A percentile compares a stretch with the other conserved stretches of the same genome.
These are phyloP conservation scores for Drosophila subobscura DNA, from an alignment of 1,140 invertebrate species.

Conservation along the genomic window DNA sequence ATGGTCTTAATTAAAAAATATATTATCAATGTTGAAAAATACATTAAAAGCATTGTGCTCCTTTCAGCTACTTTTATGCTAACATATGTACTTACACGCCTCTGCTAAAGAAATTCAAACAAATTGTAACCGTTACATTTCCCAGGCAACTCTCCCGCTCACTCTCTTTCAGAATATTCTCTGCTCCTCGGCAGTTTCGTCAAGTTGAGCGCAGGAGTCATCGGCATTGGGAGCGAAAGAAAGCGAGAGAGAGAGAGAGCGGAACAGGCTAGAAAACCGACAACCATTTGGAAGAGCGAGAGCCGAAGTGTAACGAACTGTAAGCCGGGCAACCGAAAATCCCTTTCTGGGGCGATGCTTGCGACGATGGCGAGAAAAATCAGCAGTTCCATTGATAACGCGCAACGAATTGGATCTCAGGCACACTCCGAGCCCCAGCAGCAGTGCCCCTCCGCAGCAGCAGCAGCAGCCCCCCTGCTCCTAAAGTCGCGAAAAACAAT, in stretches of 20 bases:
- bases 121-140: conserved; percentile 18
- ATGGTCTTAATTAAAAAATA: too few relatives aligned
- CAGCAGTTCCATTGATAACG: conserved; percentile 79
- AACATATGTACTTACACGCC: too few relatives aligned
- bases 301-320: conserved; percentile 22
- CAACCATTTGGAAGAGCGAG: not conserved
- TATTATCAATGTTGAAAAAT: too few relatives aligned
- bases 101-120: not conserved
- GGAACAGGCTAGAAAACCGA: conserved; percentile 18
- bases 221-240: conserved; percentile 2
- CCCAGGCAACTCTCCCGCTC: not conserved
- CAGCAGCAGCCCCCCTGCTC: conserved; percentile 13
- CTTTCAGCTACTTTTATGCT: too few relatives aligned
- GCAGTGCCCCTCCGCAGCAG: conserved; percentile 16
- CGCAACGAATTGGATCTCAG: conserved; percentile 74
- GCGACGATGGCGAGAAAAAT: conserved; percentile 77
- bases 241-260: conserved; percentile 8
- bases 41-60: too few relatives aligned
- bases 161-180: not conserved
- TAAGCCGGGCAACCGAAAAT: conserved; percentile 11
- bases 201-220: conserved; percentile 14
- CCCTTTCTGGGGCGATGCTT: conserved; percentile 70
- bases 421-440: conserved; percentile 35
- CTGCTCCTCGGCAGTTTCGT: conserved; percentile 25
- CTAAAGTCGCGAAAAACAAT: conserved; percentile 24